These are phyloP conservation scores for Uloborus diversus DNA, from an alignment of 1,140 invertebrate species.

Conservation along the genomic window DNA sequence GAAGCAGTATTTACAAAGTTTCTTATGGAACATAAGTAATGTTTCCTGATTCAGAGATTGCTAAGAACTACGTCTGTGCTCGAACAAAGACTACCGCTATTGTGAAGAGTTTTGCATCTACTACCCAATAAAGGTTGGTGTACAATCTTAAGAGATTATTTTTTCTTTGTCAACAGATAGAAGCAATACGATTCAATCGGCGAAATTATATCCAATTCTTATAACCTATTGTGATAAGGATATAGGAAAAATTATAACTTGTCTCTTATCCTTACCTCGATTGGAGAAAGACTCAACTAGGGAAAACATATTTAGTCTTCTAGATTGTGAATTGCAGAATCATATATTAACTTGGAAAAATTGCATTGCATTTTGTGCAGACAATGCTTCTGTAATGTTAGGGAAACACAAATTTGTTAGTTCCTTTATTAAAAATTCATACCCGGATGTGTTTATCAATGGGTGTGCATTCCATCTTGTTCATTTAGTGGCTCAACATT, in stretches of 20 bases:
- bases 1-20: too few relatives aligned
- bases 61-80: background rate
- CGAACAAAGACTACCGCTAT: background rate
- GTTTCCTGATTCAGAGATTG: background rate
- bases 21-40: too few relatives aligned
- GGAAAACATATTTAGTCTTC: background rate
- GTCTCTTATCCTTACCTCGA: background rate
- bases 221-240: too few relatives aligned
- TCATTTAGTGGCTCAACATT: too few relatives aligned
- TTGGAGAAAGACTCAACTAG: background rate
- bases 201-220: background rate
- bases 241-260: background rate
- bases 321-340: background rate
- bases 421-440: too few relatives aligned
- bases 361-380: background rate
- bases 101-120: background rate
- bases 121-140: background rate
- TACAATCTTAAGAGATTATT: background rate
- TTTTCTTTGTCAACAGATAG: background rate
- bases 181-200: background rate
- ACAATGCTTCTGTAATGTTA: conserved; percentile 13
- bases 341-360: background rate
- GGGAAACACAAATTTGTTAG: conserved; percentile 67
- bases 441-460: background rate
- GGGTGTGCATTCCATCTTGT: background rate